These are phyloP conservation scores for Vespertilio murinus DNA, from an alignment of 2,797 vertebrate species.

Conservation along the genomic window DNA sequence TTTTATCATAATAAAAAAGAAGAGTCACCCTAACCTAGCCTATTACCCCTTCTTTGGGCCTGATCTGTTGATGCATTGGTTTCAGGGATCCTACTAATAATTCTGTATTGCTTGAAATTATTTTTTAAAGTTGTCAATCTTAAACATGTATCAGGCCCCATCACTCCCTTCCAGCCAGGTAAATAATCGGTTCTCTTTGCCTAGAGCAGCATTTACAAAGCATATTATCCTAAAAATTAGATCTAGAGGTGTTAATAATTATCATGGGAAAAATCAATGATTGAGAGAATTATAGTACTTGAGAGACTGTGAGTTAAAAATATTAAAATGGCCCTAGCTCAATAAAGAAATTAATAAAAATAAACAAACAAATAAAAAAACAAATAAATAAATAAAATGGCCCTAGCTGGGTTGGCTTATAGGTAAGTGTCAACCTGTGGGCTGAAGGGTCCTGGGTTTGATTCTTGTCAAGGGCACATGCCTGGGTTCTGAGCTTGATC, in stretches of 20 bases:
- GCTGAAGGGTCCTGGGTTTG: too few relatives aligned
- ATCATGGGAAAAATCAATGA: background rate
- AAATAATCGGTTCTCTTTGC: background rate
- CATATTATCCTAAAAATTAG: background rate
- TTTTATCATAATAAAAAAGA: background rate
- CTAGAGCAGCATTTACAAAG: background rate
- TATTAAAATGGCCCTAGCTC: background rate
- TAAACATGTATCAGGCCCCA: background rate
- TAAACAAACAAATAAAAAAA: too few relatives aligned
- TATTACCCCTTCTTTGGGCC: background rate
- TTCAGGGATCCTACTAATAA: background rate
- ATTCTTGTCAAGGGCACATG: too few relatives aligned
- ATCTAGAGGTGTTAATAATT: background rate
- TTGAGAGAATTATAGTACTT: background rate
- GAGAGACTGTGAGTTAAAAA: background rate
- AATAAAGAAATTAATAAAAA: too few relatives aligned
- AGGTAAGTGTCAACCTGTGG: too few relatives aligned
- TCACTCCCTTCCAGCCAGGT: background rate
- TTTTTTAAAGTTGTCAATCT: background rate
- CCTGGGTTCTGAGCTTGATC: too few relatives aligned
- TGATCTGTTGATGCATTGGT: background rate
- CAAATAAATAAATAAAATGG: too few relatives aligned
- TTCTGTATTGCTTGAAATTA: background rate
- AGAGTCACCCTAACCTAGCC: background rate
- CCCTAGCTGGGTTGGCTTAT: too few relatives aligned